phyloP scores from a whole-genome alignment of 2,888 invertebrate genomes.

The Ligdia adustata region DNA sequence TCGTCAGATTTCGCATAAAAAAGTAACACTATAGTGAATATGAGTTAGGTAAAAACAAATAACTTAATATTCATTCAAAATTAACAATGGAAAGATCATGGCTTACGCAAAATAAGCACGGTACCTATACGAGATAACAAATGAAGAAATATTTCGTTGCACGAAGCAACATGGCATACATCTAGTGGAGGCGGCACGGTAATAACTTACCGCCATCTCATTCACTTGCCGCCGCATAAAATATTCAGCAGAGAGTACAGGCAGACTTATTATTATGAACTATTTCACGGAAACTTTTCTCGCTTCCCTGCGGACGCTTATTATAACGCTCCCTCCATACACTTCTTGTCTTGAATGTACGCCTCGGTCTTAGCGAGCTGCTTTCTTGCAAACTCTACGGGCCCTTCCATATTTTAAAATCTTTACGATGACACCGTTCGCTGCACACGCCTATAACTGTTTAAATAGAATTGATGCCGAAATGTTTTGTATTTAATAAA shows the following conservation, averaged over 20 bases:
- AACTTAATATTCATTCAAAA: not conserved
- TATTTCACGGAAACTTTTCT: conserved; percentile 53
- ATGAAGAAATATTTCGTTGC: conserved; percentile 23
- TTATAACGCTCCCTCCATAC: conserved; percentile 35
- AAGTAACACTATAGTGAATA: no score
- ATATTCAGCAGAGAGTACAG: conserved; percentile 56
- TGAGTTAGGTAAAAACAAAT: not conserved
- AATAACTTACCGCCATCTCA: conserved; percentile 41
- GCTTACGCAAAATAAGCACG: not conserved
- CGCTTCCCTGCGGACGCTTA: conserved; percentile 41
- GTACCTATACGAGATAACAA: conserved; percentile 13
- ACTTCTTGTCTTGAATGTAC: conserved; percentile 15
- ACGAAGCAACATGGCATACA: conserved; percentile 24
- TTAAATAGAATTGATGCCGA: conserved; percentile 26
- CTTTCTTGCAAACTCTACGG: conserved; percentile 24
- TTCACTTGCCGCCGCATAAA: conserved; percentile 49
- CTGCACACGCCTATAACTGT: conserved; percentile 15
- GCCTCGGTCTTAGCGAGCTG: conserved; percentile 21
- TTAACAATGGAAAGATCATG: conserved; percentile 4
- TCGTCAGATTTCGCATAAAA: no score
- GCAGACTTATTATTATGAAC: conserved; percentile 55
- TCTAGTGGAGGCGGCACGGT: conserved; percentile 27
- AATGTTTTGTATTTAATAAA: conserved; percentile 27
- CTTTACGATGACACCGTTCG: conserved; percentile 14
- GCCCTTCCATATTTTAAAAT: conserved; percentile 31